These are phyloP conservation scores for Actinia tenebrosa DNA, from an alignment of 64 coral and sea anemone genomes.

Conservation along the genomic window DNA sequence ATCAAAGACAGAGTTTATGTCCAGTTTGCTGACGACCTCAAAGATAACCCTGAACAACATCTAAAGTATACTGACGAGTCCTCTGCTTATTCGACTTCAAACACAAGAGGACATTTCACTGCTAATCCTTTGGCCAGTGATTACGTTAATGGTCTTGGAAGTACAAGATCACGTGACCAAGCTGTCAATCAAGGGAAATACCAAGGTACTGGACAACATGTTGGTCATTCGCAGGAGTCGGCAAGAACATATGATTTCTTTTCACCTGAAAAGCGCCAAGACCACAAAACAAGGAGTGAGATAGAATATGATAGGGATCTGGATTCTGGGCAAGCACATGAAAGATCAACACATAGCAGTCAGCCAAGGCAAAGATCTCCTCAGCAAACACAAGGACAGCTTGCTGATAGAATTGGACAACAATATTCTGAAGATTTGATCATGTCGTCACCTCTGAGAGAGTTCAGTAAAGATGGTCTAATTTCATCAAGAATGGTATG, in stretches of 20 bases:
- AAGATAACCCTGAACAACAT: constrained; percentile 35
- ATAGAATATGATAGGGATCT: not conserved
- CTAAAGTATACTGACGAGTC: constrained; percentile 77
- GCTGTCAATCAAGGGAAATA: not conserved
- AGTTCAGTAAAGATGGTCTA: not conserved
- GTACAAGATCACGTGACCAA: constrained; percentile 15
- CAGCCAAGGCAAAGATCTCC: constrained; percentile 41
- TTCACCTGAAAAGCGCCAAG: constrained; percentile 20
- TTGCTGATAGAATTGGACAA: constrained; percentile 56
- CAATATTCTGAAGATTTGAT: not conserved
- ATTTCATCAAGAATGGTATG: not conserved
- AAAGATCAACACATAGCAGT: constrained; percentile 25
- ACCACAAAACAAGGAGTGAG: not conserved
- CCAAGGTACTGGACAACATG: not conserved
- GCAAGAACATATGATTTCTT: constrained; percentile 47
- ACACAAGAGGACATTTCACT: constrained; percentile 84
- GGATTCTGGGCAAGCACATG: not conserved
- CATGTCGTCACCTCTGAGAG: not conserved
- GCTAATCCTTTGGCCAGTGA: constrained; percentile 47
- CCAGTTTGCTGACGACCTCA: constrained; percentile 54
- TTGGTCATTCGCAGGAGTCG: not conserved
- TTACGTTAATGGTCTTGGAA: not conserved
- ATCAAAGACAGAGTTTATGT: constrained; percentile 79
- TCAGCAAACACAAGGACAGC: constrained; percentile 45
- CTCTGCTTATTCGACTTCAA: constrained; percentile 53